Evolutionary conservation across 1,140 invertebrate genomes (phyloP), one percentile per base, ranked within the genome.

Genomic region (Ceratosolen solmsi): DNA sequence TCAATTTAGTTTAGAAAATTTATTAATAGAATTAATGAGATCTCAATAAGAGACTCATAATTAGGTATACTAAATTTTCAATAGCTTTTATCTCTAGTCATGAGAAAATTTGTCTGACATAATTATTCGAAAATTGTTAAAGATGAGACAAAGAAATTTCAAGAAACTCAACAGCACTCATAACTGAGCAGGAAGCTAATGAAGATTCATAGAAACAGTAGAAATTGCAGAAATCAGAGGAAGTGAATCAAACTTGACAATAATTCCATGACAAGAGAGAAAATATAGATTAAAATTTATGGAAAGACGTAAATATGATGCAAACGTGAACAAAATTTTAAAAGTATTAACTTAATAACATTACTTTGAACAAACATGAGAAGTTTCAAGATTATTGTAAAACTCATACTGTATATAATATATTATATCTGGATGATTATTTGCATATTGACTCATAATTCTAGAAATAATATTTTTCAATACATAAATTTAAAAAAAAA

Each of bases 141-240:
- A 30, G 46, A 51, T 51, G 15, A 46, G n/a, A 25, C 46, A 11
- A 74, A 74, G 72, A 30, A 22, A 30, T 73, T 51, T 33, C 9
- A 54, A 33, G 7, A 1, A 17, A 54, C 46, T 13, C 41, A 5
- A 17, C 38, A 60, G 27, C 58, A 30, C 27, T 60, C 27, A 30
- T 60, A 27, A 8, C 25, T 60, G 13, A 60, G 58, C 13, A 30
- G 25, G 4, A 9, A 5, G 49, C 1, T 71, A 56, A n/a, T n/a
- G n/a, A n/a, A n/a, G n/a, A n/a, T n/a, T n/a, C n/a, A n/a, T n/a
- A n/a, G n/a, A n/a, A n/a, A n/a, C n/a, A 30, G 27, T 25, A 20
- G 36, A 58, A 80, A 72, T 80, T 60, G 65, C 11, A 68, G 76
- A 51, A 68, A 68, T 68, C 72, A 79, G 65, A 70, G 68, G 56